Evolutionary conservation across 2,113 vertebrate genomes (phyloP), one percentile per base, ranked within the genome.

Genomic region (Gambusia holbrooki): DNA sequence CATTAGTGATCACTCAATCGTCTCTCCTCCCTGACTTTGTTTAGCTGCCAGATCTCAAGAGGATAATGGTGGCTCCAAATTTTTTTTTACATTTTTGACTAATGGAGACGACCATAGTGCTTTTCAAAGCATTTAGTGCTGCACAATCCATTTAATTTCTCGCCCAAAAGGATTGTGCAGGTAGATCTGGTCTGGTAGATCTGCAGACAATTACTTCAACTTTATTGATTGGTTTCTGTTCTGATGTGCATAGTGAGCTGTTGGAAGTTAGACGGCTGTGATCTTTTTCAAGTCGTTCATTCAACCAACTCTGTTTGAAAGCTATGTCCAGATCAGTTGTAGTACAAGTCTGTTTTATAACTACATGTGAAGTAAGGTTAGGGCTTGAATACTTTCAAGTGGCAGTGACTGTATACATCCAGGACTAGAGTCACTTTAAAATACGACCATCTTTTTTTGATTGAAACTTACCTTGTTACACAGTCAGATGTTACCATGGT

Each of bases 401-500:
- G 25, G 25, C 51, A n/a, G 9, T n/a, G 51, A 37, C 35, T 9
- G 45, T 1, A 51, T 9, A 54, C 48, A 54, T 54, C 25, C 22
- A 54, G 48, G 22, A 62, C 3, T 27, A 5, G 1, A 30, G 51
- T 7, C 40, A 3, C 25, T 33, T 7, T 70, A 0, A 28, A 74
- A 61, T 40, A 40, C 11, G 13, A 69, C 27, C 42, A 33, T 35
- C 0, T 15, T 5, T 37, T 74, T 29, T 40, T n/a, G 4, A 28
- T 61, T 74, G 19, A 74, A 28, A 25, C 22, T 37, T 3, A 32
- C 0, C 42, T 30, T 68, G 58, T 5, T 73, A 54, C 33, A 54
- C 27, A 30, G 27, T 35, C 2, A 69, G 51, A 5, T 69, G 71
- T 80, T 33, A 7, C 62, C 27, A 61, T 81, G 54, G n/a, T 37